phyloP scores from a whole-genome alignment of 1,140 invertebrate genomes.

The Heliconius congener region DNA sequence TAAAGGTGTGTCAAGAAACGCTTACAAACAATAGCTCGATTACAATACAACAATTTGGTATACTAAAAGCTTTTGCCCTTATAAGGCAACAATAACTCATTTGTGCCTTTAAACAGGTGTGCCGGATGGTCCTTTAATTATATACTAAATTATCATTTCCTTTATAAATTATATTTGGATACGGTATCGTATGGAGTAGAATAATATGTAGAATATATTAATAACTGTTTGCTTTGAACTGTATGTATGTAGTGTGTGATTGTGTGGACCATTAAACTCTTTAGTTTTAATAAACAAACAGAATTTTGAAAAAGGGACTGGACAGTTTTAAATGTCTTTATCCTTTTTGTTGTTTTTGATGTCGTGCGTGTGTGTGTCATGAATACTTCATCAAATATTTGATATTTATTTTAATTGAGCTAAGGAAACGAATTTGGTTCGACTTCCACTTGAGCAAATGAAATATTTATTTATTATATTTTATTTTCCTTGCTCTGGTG shows the following conservation, averaged over 20 bases:
- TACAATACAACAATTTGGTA: conserved; percentile 30
- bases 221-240: background rate
- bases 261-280: background rate
- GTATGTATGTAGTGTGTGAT: background rate
- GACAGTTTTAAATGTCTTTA: background rate
- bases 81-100: conserved; percentile 34
- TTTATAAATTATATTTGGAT: conserved; percentile 3
- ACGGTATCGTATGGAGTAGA: background rate
- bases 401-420: too few relatives aligned
- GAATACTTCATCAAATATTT: too few relatives aligned
- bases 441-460: too few relatives aligned
- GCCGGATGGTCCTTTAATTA: conserved; percentile 37
- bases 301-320: background rate
- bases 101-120: conserved; percentile 38
- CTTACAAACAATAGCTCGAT: conserved; percentile 32
- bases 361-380: too few relatives aligned
- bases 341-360: too few relatives aligned
- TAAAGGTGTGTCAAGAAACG: conserved; percentile 31
- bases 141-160: conserved; percentile 35
- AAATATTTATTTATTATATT: too few relatives aligned
- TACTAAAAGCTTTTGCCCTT: conserved; percentile 30
- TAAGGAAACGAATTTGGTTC: too few relatives aligned
- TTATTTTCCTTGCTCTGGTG: too few relatives aligned
- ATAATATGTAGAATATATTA: background rate
- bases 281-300: background rate